Base-by-base conservation (phyloP, 1,140 invertebrate species). In the Heliconius melpomene region DNA sequence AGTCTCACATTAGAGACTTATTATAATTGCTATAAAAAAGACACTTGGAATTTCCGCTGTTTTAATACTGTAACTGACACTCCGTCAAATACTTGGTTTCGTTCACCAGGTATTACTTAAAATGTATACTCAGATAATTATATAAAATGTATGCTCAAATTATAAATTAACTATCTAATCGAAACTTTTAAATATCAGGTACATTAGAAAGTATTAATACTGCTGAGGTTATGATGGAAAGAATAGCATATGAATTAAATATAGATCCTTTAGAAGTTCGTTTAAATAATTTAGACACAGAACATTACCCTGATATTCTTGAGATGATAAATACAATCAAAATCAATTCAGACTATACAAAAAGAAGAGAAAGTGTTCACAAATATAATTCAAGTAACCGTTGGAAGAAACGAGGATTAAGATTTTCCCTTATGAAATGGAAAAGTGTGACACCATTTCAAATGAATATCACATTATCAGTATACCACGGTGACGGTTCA, bases 401-500 rank as follows among this genome's bases (percentile, higher is more conserved):
- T 8, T 79, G 77, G 77, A 60, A 73, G 7, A 70, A 32, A 66
- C 95, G 95, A 26, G 97, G 97, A 9, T 91, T 98, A 18, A 93
- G 96, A n/a, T 76, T 97, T 5, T 88, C 95, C 18, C 94, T 96
- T 0, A 95, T 97, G 95, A 95, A 95, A 82, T 97, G 96, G 92
- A 90, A 92, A 2, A 90, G 96, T 7, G 77, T 79, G 0, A 91
- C 93, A 73, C 94, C 85, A 71, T 95, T 95, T 23, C 93, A 95
- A 71, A 96, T 94, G 76, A 95, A 96, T 79, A 95, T 95, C 0
- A 94, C 96, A 29, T 94, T 98, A 11, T 96, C 96, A 3, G 95
- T 98, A 71, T 97, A 96, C 89, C 96, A 96, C 66, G 91, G 93
- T 3, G 97, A 98, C 93, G 97, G 97, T 5, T 96, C 97, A 3